These are phyloP conservation scores for Xenopus petersii DNA, from an alignment of 2,797 vertebrate genomes.

Conservation along the genomic window DNA sequence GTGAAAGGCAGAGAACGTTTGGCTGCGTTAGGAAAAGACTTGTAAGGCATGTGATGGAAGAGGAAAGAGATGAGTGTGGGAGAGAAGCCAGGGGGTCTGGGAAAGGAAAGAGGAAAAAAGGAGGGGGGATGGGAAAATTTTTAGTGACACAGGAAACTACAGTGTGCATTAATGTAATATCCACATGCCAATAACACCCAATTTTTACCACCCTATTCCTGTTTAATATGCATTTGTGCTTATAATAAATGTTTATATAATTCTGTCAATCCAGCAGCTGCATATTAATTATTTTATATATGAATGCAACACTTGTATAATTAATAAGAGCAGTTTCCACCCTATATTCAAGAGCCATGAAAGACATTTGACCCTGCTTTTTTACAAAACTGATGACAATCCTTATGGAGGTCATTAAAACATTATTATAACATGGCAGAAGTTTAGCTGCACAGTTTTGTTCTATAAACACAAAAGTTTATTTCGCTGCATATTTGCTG, in stretches of 20 bases:
- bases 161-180: slow-evolving; percentile 7
- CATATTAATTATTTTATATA: too few relatives aligned
- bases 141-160: slow-evolving; percentile 27
- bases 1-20: too few relatives aligned
- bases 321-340: too few relatives aligned
- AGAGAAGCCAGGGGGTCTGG: slow-evolving; percentile 26
- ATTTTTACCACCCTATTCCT: neutral
- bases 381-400: too few relatives aligned
- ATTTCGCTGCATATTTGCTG: too few relatives aligned
- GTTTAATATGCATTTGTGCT: neutral
- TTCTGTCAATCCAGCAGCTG: neutral
- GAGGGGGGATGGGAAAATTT: neutral
- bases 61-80: slow-evolving; percentile 28
- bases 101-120: slow-evolving; percentile 25
- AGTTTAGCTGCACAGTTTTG: too few relatives aligned
- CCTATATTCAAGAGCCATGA: too few relatives aligned
- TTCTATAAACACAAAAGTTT: too few relatives aligned
- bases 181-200: neutral
- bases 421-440: too few relatives aligned
- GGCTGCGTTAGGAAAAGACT: neutral
- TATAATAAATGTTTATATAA: neutral
- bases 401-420: too few relatives aligned
- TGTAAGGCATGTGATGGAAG: slow-evolving; percentile 3
- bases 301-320: too few relatives aligned
- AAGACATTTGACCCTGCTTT: too few relatives aligned